Base-by-base conservation (phyloP, 1,140 invertebrate genomes). In the Bombus breviceps region DNA sequence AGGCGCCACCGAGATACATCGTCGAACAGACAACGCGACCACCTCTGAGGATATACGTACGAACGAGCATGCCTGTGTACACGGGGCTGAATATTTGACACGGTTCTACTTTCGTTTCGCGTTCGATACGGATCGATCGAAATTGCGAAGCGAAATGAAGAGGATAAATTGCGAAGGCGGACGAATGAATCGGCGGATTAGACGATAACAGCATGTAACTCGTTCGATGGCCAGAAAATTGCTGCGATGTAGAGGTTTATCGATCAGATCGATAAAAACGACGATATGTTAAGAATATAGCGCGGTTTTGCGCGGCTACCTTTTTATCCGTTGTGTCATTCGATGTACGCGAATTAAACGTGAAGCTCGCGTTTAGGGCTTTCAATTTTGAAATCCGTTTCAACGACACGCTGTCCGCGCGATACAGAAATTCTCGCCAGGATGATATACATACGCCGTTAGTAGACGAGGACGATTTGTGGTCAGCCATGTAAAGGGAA, bases 1-100 rank as follows among this genome's bases (percentile, higher is more conserved):
- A 74, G 59, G 71, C 74, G 69, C 68, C 68, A 41, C 3, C 74
- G 68, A 86, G 66, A 83, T 73, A 66, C 77, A 62, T 85, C 71
- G 43, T 73, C 47, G n/a, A 76, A 41, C 62, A 77, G 80, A 41
- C 71, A 75, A 74, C 59, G 71, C 62, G 39, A 32, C 39, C 34
- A 41, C 59, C 71, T 66, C 37, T 32, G 25, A 64, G 18, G 72
- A 86, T 64, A n/a, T n/a, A 71, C 25, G 69, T 39, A 13, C 69
- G 13, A n/a, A 25, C 64, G 15, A 34, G 15, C n/a, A 18, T 15
- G 15, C 22, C 18, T 12, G 10, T 28, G 25, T 22, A 62, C 28
- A 13, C 28, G 8, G 28, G 57, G 18, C n/a, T 47, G 37, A 34
- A 80, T 72, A 53, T 41, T 69, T 57, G 3, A 37, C 62, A 39